A percentile compares a stretch with the other conserved stretches of the same genome.
Conservation (phyloP, 2,888 invertebrate species). For the Pandemis heparana region DNA sequence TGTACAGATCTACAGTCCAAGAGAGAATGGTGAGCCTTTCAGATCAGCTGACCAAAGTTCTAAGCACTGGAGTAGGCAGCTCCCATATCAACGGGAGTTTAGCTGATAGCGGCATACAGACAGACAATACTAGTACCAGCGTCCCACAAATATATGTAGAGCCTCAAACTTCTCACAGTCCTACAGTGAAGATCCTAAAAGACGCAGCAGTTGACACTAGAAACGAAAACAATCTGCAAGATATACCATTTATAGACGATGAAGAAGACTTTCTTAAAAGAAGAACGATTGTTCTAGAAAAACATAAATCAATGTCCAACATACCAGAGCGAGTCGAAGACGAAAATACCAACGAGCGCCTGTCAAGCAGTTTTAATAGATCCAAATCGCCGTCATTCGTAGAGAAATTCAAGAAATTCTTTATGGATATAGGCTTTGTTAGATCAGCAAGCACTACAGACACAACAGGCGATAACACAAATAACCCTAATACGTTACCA, state of each 20-base stretch:
- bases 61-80: constrained; percentile 78
- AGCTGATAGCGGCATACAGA: constrained; percentile 81
- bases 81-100: constrained; percentile 80
- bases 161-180: constrained; percentile 50
- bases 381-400: constrained; percentile 80
- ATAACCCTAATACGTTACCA: constrained; percentile 66
- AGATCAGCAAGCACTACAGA: constrained; percentile 63
- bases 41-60: constrained; percentile 76
- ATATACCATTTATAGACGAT: constrained; percentile 81
- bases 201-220: constrained; percentile 80
- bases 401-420: constrained; percentile 80
- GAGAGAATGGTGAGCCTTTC: constrained; percentile 76
- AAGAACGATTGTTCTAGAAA: constrained; percentile 66
- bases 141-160: constrained; percentile 79
- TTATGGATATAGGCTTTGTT: constrained; percentile 75
- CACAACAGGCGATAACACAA: constrained; percentile 50
- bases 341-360: constrained; percentile 66
- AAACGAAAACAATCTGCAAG: constrained; percentile 79
- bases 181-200: constrained; percentile 64
- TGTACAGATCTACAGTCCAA: constrained; percentile 67
- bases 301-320: constrained; percentile 79
- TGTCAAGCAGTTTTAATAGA: constrained; percentile 73
- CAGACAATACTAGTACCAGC: constrained; percentile 79
- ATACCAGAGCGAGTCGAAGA: constrained; percentile 78
- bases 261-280: constrained; percentile 70